Conservation (phyloP, 1,140 invertebrate species). For the Bombus difficillimus region DNA sequence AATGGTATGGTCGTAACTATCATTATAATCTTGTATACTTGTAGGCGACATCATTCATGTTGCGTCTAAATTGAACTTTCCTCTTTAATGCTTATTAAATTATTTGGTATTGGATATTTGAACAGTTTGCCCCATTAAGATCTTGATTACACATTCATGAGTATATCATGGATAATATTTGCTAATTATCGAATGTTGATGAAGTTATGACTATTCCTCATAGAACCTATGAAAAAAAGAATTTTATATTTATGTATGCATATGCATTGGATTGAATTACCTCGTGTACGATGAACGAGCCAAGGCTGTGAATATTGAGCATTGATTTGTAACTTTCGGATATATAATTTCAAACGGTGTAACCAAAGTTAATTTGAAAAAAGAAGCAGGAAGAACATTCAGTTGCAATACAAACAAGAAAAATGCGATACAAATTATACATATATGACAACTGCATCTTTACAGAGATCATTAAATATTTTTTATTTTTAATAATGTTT, state of each 20-base stretch:
- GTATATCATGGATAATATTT: background rate
- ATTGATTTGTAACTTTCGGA: conserved; percentile 19
- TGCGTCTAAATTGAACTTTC: background rate
- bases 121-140: background rate
- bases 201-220: conserved; percentile 48
- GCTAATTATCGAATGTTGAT: background rate
- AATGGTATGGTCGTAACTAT: conserved; percentile 46
- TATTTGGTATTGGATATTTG: background rate
- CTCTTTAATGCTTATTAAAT: background rate
- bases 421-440: conserved; percentile 26
- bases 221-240: conserved; percentile 19
- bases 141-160: background rate
- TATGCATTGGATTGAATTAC: conserved; percentile 40
- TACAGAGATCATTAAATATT: conserved; percentile 54
- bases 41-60: background rate
- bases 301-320: conserved; percentile 57
- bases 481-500: conserved; percentile 71
- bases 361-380: conserved; percentile 11
- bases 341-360: background rate
- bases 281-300: conserved; percentile 46
- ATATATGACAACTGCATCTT: conserved; percentile 27
- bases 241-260: conserved; percentile 20
- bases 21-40: background rate
- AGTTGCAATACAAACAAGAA: conserved; percentile 27
- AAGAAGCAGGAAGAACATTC: conserved; percentile 11